Conservation (phyloP, 2,113 vertebrate species). For the Lathamus discolor region DNA sequence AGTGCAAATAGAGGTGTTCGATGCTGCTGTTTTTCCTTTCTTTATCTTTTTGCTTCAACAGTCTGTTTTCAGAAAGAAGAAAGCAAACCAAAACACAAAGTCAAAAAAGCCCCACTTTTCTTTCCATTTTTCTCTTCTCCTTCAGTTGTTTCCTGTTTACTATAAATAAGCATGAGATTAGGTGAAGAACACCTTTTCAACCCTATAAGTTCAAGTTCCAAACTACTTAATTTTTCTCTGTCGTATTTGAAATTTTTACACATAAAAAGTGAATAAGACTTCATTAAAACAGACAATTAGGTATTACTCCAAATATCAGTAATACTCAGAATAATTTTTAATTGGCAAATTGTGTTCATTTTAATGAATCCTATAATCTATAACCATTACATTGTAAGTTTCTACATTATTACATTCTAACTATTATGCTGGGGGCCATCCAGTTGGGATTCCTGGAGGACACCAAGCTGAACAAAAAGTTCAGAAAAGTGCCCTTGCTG, state of each 20-base stretch:
- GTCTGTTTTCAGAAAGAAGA: not conserved
- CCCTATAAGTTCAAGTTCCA: not conserved
- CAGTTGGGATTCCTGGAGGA: not conserved
- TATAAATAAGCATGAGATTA: not conserved
- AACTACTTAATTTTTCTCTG: not conserved
- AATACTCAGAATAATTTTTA: not conserved
- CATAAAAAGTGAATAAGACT: not conserved
- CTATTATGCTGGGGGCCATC: not conserved
- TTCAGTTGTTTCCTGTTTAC: not conserved
- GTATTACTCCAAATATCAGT: not conserved
- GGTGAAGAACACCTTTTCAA: not conserved
- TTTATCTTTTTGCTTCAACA: not conserved
- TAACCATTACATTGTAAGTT: not conserved
- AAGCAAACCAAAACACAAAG: rapidly evolving
- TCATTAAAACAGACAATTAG: not conserved
- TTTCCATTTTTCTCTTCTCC: not conserved
- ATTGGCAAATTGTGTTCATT: not conserved
- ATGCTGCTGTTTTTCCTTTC: not conserved
- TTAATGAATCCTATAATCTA: not conserved
- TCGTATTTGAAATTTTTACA: not conserved
- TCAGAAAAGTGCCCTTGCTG: not conserved
- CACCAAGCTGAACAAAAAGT: not conserved
- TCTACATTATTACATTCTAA: not conserved
- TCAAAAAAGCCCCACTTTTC: not conserved
- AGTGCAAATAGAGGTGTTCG: not conserved